Percentiles rank a stretch among this genome's conserved stretches.
Evolutionary conservation across 2,888 invertebrate genomes (phyloP).

Genomic region (Habrosyne pyritoides): DNA sequence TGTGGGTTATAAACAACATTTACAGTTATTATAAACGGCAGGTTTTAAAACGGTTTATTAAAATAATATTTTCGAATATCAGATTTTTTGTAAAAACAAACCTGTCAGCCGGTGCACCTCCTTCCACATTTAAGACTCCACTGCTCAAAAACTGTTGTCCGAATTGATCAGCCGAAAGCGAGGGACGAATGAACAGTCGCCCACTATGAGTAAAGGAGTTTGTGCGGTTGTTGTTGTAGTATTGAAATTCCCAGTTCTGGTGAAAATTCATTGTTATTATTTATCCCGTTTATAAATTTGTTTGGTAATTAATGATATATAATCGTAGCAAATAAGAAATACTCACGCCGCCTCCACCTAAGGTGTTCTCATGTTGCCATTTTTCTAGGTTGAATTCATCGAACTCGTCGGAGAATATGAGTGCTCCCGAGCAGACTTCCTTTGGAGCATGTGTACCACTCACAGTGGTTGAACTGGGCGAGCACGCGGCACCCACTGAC

Average conservation of each 20-base stretch:
- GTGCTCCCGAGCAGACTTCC: conserved; percentile 79
- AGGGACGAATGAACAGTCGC: conserved; percentile 84
- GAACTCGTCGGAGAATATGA: conserved; percentile 86
- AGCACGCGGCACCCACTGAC: conserved; percentile 60
- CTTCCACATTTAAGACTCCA: conserved; percentile 81
- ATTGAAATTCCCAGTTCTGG: conserved; percentile 89
- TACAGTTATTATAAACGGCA: too few species aligned
- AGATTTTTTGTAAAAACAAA: conserved; percentile 40
- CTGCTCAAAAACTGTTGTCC: conserved; percentile 80
- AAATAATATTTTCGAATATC: too few species aligned
- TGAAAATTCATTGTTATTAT: conserved; percentile 32
- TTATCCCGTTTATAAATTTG: background rate
- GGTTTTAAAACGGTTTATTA: too few species aligned
- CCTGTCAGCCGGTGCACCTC: conserved; percentile 85
- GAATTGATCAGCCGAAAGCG: conserved; percentile 80
- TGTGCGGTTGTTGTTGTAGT: conserved; percentile 86
- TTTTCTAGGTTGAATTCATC: conserved; percentile 81
- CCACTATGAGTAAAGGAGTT: conserved; percentile 86
- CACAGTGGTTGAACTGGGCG: conserved; percentile 73
- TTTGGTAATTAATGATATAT: background rate
- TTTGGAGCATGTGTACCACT: conserved; percentile 77
- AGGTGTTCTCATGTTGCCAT: conserved; percentile 87
- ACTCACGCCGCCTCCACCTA: conserved; percentile 86
- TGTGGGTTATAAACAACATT: too few species aligned
- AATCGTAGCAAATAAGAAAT: conserved; percentile 5